phyloP scores from a whole-genome alignment of 2,888 invertebrate genomes.

The Pherbina coryleti region DNA sequence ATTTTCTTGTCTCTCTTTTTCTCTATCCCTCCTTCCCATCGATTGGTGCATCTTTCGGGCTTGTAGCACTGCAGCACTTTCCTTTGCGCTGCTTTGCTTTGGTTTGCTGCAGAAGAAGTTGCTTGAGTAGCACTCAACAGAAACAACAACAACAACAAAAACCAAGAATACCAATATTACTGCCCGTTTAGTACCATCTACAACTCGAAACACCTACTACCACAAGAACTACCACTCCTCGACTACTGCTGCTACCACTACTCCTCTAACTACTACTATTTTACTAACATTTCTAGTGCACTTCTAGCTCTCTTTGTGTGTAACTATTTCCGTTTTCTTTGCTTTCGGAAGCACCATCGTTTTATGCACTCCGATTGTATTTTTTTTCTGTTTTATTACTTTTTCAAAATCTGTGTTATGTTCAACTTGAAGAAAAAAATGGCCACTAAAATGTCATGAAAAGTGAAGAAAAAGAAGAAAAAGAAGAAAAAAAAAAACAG shows the following conservation, averaged over 20 bases:
- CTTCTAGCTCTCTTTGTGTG: not conserved
- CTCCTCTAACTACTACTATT: not conserved
- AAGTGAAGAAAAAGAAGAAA: too few relatives aligned
- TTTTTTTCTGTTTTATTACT: not conserved
- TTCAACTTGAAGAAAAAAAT: not conserved
- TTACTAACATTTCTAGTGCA: not conserved
- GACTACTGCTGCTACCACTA: not conserved
- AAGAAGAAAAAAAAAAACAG: not conserved
- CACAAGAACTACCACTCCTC: not conserved
- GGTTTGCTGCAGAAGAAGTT: not conserved
- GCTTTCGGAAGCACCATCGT: not conserved
- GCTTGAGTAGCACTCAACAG: not conserved
- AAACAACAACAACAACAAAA: not conserved
- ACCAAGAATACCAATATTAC: not conserved
- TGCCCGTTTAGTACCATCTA: not conserved
- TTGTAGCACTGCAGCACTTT: not conserved
- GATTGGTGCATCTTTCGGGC: not conserved
- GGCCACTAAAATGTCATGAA: slow-evolving; percentile 16
- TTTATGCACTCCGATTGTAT: not conserved
- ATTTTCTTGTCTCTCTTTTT: not conserved
- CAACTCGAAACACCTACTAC: not conserved
- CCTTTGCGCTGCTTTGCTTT: not conserved
- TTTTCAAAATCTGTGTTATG: not conserved
- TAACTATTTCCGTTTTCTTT: slow-evolving; percentile 8
- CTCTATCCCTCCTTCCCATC: not conserved